phyloP scores from a whole-genome alignment of 2,797 vertebrate genomes.

The Parauchenoglanis ngamensis region DNA sequence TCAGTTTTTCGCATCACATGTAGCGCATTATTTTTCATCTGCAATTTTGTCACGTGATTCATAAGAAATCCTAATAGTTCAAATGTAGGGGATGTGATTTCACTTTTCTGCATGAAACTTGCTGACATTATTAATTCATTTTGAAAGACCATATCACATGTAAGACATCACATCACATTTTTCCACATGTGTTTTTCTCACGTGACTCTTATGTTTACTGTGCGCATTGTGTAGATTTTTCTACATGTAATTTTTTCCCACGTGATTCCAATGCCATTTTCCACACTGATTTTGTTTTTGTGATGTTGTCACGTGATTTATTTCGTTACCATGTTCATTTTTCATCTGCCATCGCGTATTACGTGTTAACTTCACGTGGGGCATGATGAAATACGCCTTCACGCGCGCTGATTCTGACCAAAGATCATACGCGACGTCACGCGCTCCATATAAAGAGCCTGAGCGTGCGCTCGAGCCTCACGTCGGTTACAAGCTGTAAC shows the following conservation, averaged over 20 bases:
- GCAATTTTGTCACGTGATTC: neutral
- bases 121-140: neutral
- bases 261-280: neutral
- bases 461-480: too few species aligned
- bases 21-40: neutral
- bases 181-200: neutral
- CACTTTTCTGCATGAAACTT: neutral
- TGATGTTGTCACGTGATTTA: neutral
- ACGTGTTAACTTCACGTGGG: neutral
- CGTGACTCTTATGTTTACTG: neutral
- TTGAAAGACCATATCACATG: neutral
- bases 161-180: neutral
- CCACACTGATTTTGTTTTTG: neutral
- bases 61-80: neutral
- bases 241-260: neutral
- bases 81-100: neutral
- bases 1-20: neutral
- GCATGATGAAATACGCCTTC: neutral
- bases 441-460: neutral
- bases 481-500: neutral
- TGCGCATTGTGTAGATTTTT: neutral
- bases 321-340: neutral
- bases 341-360: too few species aligned
- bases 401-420: neutral
- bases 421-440: neutral